Percentiles rank a stretch among this genome's conserved stretches.
These are phyloP conservation scores for Oophaga pumilio DNA, from an alignment of 2,113 vertebrate species.

Conservation along the genomic window DNA sequence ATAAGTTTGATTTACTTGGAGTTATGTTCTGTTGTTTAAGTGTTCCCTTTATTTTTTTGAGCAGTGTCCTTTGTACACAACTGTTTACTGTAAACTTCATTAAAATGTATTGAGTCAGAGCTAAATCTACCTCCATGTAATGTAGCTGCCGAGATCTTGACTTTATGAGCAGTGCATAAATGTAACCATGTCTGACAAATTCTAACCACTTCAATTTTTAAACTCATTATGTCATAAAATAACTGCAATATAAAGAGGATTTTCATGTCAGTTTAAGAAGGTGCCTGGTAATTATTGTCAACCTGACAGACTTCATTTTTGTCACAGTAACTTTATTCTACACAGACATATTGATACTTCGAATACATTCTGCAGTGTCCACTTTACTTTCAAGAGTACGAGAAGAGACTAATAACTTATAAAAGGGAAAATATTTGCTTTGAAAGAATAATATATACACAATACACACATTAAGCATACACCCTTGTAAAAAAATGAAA, in stretches of 20 bases:
- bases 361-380: not conserved
- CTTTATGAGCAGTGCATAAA: conserved; percentile 49
- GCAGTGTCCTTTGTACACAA: too few species aligned
- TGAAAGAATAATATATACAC: not conserved
- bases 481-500: too few species aligned
- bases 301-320: conserved; percentile 35
- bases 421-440: not conserved
- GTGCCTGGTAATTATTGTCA: conserved; percentile 46
- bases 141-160: conserved; percentile 14
- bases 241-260: conserved; percentile 48
- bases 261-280: conserved; percentile 42
- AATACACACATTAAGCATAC: too few species aligned
- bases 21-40: too few species aligned
- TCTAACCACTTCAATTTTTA: conserved; percentile 51
- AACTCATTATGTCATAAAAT: conserved; percentile 54
- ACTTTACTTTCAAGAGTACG: not conserved
- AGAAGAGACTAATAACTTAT: not conserved
- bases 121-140: conserved; percentile 1
- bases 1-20: too few species aligned
- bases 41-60: too few species aligned
- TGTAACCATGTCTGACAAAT: conserved; percentile 51
- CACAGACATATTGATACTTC: not conserved
- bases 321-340: conserved; percentile 8
- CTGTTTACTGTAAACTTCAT: not conserved
- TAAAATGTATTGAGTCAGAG: not conserved